These are phyloP conservation scores for Pangasius mekongensis DNA, from an alignment of 2,797 vertebrate genomes.

Conservation along the genomic window DNA sequence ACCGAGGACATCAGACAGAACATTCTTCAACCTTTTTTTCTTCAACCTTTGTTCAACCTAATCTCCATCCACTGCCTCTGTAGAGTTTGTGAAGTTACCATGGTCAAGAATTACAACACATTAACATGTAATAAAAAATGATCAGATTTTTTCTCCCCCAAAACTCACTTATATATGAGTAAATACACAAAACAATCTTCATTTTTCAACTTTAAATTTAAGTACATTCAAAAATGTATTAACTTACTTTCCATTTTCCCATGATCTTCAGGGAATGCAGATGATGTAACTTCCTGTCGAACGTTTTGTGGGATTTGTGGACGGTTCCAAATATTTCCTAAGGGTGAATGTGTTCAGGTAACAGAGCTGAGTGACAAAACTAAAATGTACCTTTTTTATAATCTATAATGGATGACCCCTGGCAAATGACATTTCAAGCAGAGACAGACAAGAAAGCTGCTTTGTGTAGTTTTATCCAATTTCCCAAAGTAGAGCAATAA, in stretches of 20 bases:
- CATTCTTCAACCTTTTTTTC: neutral
- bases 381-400: neutral
- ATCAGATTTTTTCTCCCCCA: neutral
- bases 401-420: neutral
- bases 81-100: neutral
- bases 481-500: neutral
- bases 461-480: neutral
- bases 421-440: neutral
- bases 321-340: neutral
- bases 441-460: neutral
- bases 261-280: neutral
- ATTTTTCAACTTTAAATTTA: neutral
- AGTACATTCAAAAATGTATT: neutral
- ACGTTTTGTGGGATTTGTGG: neutral
- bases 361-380: neutral
- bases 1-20: constrained; percentile 6
- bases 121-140: neutral
- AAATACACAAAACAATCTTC: neutral
- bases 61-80: neutral
- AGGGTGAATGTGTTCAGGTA: neutral
- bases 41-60: neutral
- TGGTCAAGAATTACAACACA: neutral
- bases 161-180: neutral
- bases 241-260: neutral
- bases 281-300: neutral